Conservation (phyloP, 2,888 invertebrate species). For the Acheta domesticus region DNA sequence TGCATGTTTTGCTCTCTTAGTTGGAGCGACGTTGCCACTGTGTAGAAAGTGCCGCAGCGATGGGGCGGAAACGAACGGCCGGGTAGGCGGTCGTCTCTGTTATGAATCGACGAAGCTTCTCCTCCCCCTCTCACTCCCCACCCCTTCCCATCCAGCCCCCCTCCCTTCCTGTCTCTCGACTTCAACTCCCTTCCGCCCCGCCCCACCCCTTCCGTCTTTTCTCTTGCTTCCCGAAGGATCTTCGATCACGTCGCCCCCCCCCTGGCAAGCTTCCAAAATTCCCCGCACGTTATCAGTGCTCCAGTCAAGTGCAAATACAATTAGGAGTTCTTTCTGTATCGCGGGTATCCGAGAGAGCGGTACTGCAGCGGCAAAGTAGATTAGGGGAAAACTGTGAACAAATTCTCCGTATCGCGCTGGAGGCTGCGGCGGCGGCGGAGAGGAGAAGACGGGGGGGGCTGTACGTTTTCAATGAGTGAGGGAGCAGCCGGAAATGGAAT, state of each 20-base stretch:
- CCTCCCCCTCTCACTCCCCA: not conserved
- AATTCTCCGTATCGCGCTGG: not conserved
- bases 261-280: not conserved
- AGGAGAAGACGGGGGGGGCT: not conserved
- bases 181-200: too few relatives aligned
- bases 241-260: not conserved
- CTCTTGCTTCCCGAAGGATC: not conserved
- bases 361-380: constrained; percentile 6
- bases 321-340: constrained; percentile 18
- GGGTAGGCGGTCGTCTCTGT: too few relatives aligned
- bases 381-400: constrained; percentile 18
- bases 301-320: constrained; percentile 18
- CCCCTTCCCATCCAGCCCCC: not conserved
- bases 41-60: too few relatives aligned
- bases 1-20: too few relatives aligned
- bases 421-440: not conserved
- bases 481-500: not conserved
- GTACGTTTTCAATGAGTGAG: not conserved
- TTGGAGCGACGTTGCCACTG: too few relatives aligned
- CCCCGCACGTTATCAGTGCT: not conserved
- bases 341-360: not conserved
- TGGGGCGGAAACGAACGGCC: too few relatives aligned
- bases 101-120: not conserved
- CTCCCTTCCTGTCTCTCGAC: not conserved
- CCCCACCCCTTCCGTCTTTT: not conserved